These are phyloP conservation scores for Ptilorrhoa leucosticta DNA, from an alignment of 2,113 vertebrate species.

Conservation along the genomic window DNA sequence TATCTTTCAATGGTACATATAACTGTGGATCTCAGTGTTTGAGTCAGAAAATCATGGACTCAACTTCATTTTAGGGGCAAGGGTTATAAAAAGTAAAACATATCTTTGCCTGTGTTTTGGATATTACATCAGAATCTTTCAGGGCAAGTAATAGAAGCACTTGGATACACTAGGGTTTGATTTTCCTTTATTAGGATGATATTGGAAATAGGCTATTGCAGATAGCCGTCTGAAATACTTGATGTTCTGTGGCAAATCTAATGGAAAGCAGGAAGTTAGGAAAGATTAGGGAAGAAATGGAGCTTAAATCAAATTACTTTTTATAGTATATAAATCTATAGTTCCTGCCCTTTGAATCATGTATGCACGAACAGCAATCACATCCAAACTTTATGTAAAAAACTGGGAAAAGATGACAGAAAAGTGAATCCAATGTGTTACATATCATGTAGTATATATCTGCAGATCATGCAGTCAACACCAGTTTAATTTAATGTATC, in stretches of 20 bases:
- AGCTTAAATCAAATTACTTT: neutral
- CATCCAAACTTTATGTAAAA: neutral
- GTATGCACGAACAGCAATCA: neutral
- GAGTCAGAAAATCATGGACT: neutral
- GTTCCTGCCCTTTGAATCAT: neutral
- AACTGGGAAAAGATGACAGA: neutral
- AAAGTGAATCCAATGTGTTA: neutral
- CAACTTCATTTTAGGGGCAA: neutral
- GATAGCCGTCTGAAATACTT: neutral
- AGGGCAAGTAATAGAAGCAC: neutral
- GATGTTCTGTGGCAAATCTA: neutral
- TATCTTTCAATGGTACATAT: neutral
- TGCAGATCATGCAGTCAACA: neutral
- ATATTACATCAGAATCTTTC: neutral
- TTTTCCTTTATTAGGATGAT: neutral
- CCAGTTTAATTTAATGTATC: neutral
- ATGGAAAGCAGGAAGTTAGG: neutral
- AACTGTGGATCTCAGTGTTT: neutral
- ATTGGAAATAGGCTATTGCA: neutral
- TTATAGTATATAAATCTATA: neutral
- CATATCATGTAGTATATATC: neutral
- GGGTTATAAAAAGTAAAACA: neutral
- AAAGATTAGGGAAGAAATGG: neutral
- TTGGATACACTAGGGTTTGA: neutral
- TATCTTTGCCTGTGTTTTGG: neutral